These are phyloP conservation scores for Anniella stebbinsi DNA, from an alignment of 2,797 vertebrate species.

Conservation along the genomic window DNA sequence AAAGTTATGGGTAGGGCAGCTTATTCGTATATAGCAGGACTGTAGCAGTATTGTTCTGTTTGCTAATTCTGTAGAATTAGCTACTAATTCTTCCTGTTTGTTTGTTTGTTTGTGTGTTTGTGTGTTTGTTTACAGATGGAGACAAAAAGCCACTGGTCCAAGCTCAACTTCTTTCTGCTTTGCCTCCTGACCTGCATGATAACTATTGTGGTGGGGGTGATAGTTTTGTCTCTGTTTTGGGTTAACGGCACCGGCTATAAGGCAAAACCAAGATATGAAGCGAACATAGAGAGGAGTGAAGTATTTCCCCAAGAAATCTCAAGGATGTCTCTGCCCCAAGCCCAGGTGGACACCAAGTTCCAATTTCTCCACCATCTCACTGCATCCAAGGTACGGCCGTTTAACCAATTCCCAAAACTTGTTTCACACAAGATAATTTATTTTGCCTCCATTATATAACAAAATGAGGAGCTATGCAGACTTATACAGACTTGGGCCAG, in stretches of 20 bases:
- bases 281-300: rapidly evolving
- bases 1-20: background rate
- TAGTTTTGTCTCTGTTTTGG: conserved; percentile 68
- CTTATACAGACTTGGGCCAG: background rate
- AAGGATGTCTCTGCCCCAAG: background rate
- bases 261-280: background rate
- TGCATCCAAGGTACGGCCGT: conserved; percentile 75
- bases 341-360: conserved; percentile 62
- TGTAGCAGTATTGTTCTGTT: background rate
- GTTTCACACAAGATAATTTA: background rate
- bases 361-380: conserved; percentile 76
- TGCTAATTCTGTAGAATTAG: background rate
- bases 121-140: conserved; percentile 27
- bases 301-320: background rate
- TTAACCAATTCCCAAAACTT: background rate
- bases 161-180: conserved; percentile 70
- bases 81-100: conserved; percentile 2
- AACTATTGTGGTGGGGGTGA: conserved; percentile 64
- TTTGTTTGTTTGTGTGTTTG: conserved; percentile 1
- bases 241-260: background rate
- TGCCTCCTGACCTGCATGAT: conserved; percentile 75
- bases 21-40: background rate
- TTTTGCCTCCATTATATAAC: background rate
- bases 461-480: background rate
- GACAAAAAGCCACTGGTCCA: conserved; percentile 65